A percentile compares a stretch with the other conserved stretches of the same genome.
Conservation (phyloP, 2,113 vertebrate species). For the Mungos mungo region DNA sequence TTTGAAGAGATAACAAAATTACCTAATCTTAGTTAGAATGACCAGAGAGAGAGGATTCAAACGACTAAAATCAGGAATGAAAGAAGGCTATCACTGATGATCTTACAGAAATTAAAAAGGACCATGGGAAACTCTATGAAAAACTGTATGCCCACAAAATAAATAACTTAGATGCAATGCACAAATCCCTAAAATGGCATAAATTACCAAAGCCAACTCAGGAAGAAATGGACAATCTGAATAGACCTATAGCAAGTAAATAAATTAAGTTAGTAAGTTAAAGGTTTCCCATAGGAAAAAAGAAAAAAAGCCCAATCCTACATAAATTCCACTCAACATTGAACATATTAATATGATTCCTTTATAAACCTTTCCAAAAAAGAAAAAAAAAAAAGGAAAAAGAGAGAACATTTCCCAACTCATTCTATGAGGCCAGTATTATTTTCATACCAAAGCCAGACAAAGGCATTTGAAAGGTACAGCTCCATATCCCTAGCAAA, state of each 20-base stretch:
- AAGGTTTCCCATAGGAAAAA: background rate
- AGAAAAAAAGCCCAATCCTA: background rate
- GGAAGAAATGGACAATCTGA: background rate
- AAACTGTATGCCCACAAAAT: background rate
- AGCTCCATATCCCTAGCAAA: background rate
- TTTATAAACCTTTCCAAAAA: background rate
- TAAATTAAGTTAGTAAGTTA: background rate
- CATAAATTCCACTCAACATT: background rate
- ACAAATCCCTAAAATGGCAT: background rate
- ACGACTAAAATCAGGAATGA: background rate
- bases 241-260: background rate
- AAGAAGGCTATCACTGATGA: background rate
- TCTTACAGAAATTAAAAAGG: background rate
- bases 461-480: background rate
- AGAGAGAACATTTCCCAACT: background rate
- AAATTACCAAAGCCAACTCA: background rate
- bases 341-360: background rate
- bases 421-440: background rate
- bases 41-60: background rate
- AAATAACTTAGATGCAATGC: background rate
- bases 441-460: background rate
- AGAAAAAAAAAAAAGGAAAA: background rate
- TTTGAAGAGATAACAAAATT: slow-evolving; percentile 2
- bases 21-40: background rate
- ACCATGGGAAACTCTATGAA: background rate